Conservation (phyloP, 2,797 vertebrate genomes). For the Anas bahamensis region DNA sequence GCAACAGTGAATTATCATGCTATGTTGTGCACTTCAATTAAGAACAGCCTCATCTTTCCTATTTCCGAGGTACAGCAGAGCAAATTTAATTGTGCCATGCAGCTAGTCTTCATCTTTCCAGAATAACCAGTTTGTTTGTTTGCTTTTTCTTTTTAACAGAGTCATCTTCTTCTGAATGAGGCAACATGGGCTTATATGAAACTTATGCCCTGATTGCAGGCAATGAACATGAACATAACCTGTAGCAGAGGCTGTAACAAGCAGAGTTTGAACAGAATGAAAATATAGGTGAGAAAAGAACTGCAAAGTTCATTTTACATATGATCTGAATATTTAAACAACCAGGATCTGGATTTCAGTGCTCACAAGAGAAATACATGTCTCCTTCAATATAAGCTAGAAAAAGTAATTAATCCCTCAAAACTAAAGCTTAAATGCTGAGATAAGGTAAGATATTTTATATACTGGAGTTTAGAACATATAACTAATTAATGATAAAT, state of each 20-base stretch:
- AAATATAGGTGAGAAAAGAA: slow-evolving; percentile 45
- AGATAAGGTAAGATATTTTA: not conserved
- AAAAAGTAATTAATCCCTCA: not conserved
- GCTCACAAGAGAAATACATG: not conserved
- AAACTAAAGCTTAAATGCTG: not conserved
- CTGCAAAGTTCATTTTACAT: not conserved
- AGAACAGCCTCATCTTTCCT: slow-evolving; percentile 57
- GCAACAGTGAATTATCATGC: slow-evolving; percentile 49
- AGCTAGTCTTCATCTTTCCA: slow-evolving; percentile 35
- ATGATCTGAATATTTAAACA: not conserved
- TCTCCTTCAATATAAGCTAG: not conserved
- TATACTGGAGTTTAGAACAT: not conserved
- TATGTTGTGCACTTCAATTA: slow-evolving; percentile 60
- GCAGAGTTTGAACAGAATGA: not conserved
- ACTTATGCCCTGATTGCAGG: slow-evolving; percentile 41
- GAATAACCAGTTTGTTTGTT: slow-evolving; percentile 26
- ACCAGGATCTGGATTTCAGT: not conserved
- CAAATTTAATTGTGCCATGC: slow-evolving; percentile 57
- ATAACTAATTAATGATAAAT: slow-evolving; percentile 22
- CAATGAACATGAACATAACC: slow-evolving; percentile 41
- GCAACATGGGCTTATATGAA: slow-evolving; percentile 38
- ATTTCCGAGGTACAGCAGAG: slow-evolving; percentile 60
- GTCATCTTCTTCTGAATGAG: not conserved
- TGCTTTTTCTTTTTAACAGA: slow-evolving; percentile 3
- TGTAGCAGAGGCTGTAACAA: slow-evolving; percentile 8